Evolutionary conservation across 2,113 vertebrate genomes (phyloP).

Genomic region (Saccopteryx leptura): DNA sequence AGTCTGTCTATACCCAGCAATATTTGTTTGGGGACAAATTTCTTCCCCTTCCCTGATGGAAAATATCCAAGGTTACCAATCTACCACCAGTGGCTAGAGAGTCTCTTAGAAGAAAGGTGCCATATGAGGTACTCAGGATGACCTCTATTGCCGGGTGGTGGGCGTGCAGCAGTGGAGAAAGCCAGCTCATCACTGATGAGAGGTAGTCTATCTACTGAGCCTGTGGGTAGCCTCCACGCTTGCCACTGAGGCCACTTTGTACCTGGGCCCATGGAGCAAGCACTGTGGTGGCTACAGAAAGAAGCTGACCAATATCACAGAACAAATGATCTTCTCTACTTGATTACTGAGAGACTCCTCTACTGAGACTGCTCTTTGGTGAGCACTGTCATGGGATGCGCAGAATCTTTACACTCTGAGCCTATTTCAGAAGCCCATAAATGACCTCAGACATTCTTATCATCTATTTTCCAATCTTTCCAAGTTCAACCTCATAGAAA

Average conservation of each 20-base stretch:
- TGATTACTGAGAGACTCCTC: not conserved
- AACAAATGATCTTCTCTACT: not conserved
- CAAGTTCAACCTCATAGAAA: not conserved
- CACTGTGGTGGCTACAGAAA: not conserved
- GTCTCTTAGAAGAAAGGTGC: not conserved
- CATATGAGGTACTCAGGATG: not conserved
- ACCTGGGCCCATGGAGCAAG: not conserved
- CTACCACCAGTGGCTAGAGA: not conserved
- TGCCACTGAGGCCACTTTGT: not conserved
- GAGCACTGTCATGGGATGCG: not conserved
- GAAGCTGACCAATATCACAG: not conserved
- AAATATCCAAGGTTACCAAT: not conserved
- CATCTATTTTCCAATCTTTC: not conserved
- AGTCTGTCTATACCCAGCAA: not conserved
- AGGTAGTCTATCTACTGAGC: not conserved
- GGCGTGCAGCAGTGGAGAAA: not conserved
- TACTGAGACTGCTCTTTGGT: not conserved
- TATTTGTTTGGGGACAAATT: not conserved
- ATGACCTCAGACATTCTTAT: not conserved
- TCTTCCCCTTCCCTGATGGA: not conserved
- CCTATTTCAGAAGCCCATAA: not conserved
- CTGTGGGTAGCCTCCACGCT: not conserved
- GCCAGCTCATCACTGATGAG: not conserved
- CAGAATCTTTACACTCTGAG: not conserved
- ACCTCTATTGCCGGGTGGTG: not conserved